Evolutionary conservation across 2,888 invertebrate species (phyloP).

Genomic region (Molorchus minor): DNA sequence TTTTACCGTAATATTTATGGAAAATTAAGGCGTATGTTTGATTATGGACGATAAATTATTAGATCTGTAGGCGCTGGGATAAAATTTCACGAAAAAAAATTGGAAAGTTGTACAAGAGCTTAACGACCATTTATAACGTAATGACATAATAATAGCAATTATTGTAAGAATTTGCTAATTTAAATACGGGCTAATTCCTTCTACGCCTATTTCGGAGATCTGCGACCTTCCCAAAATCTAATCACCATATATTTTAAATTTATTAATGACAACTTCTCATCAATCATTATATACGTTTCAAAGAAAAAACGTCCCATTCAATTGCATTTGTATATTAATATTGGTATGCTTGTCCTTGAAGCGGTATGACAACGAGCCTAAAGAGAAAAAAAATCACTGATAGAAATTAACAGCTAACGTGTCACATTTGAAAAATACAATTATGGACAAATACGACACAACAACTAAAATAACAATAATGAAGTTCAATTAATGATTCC

Average conservation of each 20-base stretch:
- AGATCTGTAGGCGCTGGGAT: background rate
- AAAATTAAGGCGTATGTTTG: background rate
- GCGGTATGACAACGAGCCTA: slow-evolving; percentile 32
- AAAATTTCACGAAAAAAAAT: slow-evolving; percentile 17
- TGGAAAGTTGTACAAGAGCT: slow-evolving; percentile 8
- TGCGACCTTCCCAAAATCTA: slow-evolving; percentile 34
- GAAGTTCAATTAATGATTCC: slow-evolving; percentile 55
- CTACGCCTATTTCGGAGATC: slow-evolving; percentile 20
- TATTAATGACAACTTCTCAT: slow-evolving; percentile 22
- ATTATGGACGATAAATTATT: slow-evolving; percentile 14
- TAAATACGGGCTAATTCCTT: slow-evolving; percentile 20
- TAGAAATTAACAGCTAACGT: slow-evolving; percentile 11
- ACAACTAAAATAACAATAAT: slow-evolving; percentile 45
- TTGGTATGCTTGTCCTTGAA: slow-evolving; percentile 19
- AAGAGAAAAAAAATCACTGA: slow-evolving; percentile 14
- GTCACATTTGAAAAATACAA: slow-evolving; percentile 18
- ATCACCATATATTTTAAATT: slow-evolving; percentile 41
- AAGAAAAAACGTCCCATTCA: slow-evolving; percentile 19
- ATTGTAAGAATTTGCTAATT: slow-evolving; percentile 18
- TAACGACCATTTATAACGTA: slow-evolving; percentile 17
- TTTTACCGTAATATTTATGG: too few relatives aligned
- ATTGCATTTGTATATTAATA: slow-evolving; percentile 19
- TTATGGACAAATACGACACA: slow-evolving; percentile 36
- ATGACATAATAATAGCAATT: slow-evolving; percentile 19
- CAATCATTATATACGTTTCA: slow-evolving; percentile 19